Conservation (phyloP, 2,113 vertebrate genomes). For the Alaudala cheleensis region DNA sequence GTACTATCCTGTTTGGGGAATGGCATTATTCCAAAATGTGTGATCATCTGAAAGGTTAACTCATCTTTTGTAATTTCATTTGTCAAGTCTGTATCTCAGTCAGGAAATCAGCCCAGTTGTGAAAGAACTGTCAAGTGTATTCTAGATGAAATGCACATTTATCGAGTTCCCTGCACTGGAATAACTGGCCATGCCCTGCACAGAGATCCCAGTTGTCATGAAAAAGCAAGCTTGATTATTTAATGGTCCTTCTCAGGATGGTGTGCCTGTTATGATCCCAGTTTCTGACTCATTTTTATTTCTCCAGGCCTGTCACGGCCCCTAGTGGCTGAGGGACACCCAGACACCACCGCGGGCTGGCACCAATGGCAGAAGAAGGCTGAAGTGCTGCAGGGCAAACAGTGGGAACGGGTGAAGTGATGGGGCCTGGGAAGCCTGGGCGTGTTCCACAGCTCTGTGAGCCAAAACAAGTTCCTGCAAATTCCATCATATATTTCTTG, state of each 20-base stretch:
- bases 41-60: neutral
- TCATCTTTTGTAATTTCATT: neutral
- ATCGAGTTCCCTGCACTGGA: neutral
- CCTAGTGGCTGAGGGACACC: conserved; percentile 8
- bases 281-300: neutral
- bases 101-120: neutral
- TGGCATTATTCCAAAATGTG: neutral
- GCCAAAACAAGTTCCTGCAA: conserved; percentile 22
- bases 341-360: neutral
- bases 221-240: neutral
- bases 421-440: neutral
- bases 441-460: neutral
- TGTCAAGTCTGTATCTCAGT: neutral
- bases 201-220: neutral
- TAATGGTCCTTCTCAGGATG: neutral
- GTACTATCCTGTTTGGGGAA: neutral
- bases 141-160: neutral
- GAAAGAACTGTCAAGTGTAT: neutral
- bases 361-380: neutral
- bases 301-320: conserved; percentile 2
- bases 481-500: neutral
- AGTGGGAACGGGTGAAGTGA: neutral
- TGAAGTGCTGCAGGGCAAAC: neutral
- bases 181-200: neutral
- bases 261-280: neutral